phyloP scores from a whole-genome alignment of 2,797 vertebrate genomes.

The Sebastes miniatus region DNA sequence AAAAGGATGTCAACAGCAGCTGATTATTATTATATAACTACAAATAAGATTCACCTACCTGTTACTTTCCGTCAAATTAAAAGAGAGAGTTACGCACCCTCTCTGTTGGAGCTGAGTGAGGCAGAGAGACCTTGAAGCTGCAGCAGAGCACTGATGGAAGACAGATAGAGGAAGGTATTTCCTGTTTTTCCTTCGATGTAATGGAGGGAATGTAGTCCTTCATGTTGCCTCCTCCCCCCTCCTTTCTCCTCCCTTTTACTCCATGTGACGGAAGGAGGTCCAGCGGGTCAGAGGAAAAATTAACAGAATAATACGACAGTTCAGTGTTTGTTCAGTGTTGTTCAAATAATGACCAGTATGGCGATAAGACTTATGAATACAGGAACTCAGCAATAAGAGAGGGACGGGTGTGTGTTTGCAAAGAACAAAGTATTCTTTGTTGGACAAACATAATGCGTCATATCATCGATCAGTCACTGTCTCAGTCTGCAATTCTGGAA shows the following conservation, averaged over 20 bases:
- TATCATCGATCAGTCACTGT: not conserved
- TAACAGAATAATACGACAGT: not conserved
- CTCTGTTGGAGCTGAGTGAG: not conserved
- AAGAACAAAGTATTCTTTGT: conserved; percentile 15
- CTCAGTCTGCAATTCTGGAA: not conserved
- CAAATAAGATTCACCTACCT: conserved; percentile 3
- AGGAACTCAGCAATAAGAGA: not conserved
- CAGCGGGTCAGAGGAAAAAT: not conserved
- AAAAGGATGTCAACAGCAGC: not conserved
- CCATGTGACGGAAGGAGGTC: not conserved
- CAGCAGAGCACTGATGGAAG: accelerated
- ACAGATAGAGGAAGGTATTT: not conserved
- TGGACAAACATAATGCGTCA: not conserved
- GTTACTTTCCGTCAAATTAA: not conserved
- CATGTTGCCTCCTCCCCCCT: not conserved
- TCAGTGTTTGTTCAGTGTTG: not conserved
- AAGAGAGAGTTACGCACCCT: not conserved
- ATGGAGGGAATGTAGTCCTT: not conserved
- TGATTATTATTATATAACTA: no score
- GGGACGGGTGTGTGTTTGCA: not conserved
- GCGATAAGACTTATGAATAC: not conserved
- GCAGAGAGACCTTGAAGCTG: not conserved
- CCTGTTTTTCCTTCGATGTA: not conserved
- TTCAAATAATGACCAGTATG: not conserved
- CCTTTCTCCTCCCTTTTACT: not conserved